Conservation (phyloP, 2,888 invertebrate genomes). For the Sympetrum striolatum region DNA sequence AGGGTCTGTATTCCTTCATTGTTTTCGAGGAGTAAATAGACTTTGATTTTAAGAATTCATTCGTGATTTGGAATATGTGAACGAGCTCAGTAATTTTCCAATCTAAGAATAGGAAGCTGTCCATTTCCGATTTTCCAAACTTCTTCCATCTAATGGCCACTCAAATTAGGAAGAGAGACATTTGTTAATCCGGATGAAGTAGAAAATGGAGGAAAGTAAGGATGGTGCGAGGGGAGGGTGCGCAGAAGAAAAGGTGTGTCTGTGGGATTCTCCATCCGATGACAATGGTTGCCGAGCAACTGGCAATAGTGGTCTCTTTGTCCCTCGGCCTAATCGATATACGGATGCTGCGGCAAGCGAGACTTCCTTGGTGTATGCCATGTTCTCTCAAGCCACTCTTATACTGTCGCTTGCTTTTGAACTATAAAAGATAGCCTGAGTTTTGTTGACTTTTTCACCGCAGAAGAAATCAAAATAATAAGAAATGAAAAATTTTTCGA, state of each 20-base stretch:
- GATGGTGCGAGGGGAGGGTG: background rate
- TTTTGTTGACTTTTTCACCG: background rate
- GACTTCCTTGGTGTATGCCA: background rate
- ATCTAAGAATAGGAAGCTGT: too few relatives aligned
- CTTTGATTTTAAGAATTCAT: too few relatives aligned
- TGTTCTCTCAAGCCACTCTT: too few relatives aligned
- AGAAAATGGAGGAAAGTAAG: background rate
- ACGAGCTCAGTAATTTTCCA: too few relatives aligned
- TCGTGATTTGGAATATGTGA: too few relatives aligned
- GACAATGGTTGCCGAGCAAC: constrained; percentile 24
- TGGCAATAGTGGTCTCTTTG: constrained; percentile 5
- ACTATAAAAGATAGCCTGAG: background rate
- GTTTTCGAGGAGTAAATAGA: too few relatives aligned
- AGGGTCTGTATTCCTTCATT: too few relatives aligned
- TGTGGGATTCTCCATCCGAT: background rate
- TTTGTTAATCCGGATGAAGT: background rate
- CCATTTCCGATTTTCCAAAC: too few relatives aligned
- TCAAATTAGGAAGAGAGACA: too few relatives aligned
- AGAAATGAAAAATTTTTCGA: too few relatives aligned
- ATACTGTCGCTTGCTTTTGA: too few relatives aligned
- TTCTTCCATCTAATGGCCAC: background rate
- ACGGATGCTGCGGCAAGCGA: background rate
- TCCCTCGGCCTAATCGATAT: background rate
- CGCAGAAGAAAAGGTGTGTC: background rate
- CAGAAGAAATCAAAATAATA: too few relatives aligned